Evolutionary conservation across 2,888 invertebrate genomes (phyloP), one percentile per base, ranked within the genome.

Genomic region (Andrena chrysosceles): DNA sequence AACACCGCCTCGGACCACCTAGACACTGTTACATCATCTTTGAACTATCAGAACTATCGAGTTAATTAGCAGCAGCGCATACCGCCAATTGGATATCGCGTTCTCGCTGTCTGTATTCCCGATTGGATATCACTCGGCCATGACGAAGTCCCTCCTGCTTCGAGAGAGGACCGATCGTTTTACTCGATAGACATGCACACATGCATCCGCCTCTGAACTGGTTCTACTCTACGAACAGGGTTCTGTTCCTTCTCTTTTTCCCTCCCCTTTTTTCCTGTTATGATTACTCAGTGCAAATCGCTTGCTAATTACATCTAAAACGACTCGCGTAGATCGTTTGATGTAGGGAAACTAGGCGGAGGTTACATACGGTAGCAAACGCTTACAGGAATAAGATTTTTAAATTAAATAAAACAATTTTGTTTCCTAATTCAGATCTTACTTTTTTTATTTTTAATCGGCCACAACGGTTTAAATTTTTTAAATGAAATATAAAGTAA

Each of bases 71-170:
- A 73, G 85, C 85, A 87, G 89, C 88, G 88, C 82, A 77, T 82
- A 89, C 80, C 80, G 74, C 77, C 87, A 87, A 88, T 88, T 86
- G 88, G 89, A 87, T 84, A 85, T 77, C 81, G 54, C 83, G 81
- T 85, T 84, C 82, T 74, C 78, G 63, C 77, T 80, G 75, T 75
- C 84, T 78, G 67, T 85, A 78, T 82, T 48, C 76, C 73, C 87
- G 91, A 92, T 92, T 92, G 92, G 91, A 90, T 90, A 90, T 89
- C 89, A 87, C 84, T 90, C 89, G 83, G 79, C 88, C 92, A 86
- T 90, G 89, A 90, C 90, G 87, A 90, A 91, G 89, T 91, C 91
- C 91, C 91, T 89, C 91, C 91, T 81, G 87, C 84, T 48, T 60
- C 81, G 71, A 78, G 77, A 86, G 83, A 66, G 80, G 77, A 80